Evolutionary conservation across 2,888 invertebrate genomes (phyloP).

Genomic region (Eudemis profundana): DNA sequence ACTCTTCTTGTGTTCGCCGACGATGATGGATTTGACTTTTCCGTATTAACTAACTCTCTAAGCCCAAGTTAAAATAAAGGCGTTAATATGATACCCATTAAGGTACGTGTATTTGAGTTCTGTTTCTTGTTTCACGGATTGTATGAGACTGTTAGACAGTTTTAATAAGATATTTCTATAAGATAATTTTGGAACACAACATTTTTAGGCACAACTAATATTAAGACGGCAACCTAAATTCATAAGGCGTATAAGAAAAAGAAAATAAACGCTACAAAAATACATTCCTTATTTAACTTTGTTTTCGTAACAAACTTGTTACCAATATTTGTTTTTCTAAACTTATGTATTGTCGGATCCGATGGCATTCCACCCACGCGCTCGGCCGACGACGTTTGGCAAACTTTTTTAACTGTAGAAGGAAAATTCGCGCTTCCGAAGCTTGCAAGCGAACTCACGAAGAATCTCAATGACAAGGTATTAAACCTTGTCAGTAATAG

Average conservation of each 20-base stretch:
- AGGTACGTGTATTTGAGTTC: no score
- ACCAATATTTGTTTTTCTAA: constrained; percentile 39
- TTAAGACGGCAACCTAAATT: neutral
- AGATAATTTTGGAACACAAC: no score
- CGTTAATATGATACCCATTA: no score
- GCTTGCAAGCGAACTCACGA: constrained; percentile 37
- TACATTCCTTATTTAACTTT: constrained; percentile 14
- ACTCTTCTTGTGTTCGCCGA: neutral
- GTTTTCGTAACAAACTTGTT: constrained; percentile 33
- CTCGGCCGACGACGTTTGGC: constrained; percentile 33
- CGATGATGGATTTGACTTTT: no score
- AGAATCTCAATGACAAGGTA: constrained; percentile 43
- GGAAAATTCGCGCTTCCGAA: constrained; percentile 45
- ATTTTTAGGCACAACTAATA: neutral
- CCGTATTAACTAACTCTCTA: neutral
- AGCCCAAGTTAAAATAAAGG: no score
- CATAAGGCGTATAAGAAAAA: neutral
- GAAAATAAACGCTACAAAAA: constrained; percentile 6
- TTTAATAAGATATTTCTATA: no score
- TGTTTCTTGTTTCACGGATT: no score
- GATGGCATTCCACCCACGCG: constrained; percentile 42
- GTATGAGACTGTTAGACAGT: no score
- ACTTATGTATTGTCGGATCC: constrained; percentile 27
- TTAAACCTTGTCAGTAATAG: constrained; percentile 40
- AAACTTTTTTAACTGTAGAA: constrained; percentile 42